Base-by-base conservation (phyloP, 2,888 invertebrate species). In the Leptopterna dolabrata region DNA sequence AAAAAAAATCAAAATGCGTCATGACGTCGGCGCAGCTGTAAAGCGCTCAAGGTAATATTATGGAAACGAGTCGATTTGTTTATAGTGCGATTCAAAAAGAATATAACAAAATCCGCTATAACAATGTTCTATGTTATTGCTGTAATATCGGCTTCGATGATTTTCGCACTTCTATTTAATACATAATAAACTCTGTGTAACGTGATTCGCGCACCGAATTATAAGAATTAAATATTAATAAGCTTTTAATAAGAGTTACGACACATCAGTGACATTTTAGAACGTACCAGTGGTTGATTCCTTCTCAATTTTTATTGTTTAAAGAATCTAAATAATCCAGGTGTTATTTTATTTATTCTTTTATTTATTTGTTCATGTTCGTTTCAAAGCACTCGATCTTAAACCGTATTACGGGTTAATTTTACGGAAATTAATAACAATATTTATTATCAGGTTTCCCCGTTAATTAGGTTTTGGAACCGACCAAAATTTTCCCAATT, bases 131-230 rank as follows among this genome's bases (percentile, higher is more conserved):
- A 36, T 36, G 7, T n/a, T 36, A 36, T 36, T 36, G 7, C 7
- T 36, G 36, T 11, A 24, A 63, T 63, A 63, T 63, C 24, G 63
- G 63, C 63, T 63, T 63, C 24, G 24, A 63, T 19, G 9, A 63
- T 63, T 63, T 63, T 27, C 63, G 63, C 63, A 63, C 63, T 63
- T 63, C 63, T 51, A 51, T 51, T 63, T 63, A 63, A 63, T 63
- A 19, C 7, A 7, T 4, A 36, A 36, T 7, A 7, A 36, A 36
- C 36, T 7, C 4, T 36, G 36, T 36, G 36, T 36, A 36, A 36
- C 36, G 36, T 36, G 36, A 13, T 63, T 24, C 11, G 63, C 19
- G 63, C 63, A 63, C 63, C 13, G 55, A 55, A 63, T 63, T 63
- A 24, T 19, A n/a, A n/a, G n/a, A n/a, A n/a, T n/a, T n/a, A n/a